A percentile compares a stretch with the other conserved stretches of the same genome.
Evolutionary conservation across 92 coral and sea anemone species (phyloP).

Genomic region (Phenganax subtilis): DNA sequence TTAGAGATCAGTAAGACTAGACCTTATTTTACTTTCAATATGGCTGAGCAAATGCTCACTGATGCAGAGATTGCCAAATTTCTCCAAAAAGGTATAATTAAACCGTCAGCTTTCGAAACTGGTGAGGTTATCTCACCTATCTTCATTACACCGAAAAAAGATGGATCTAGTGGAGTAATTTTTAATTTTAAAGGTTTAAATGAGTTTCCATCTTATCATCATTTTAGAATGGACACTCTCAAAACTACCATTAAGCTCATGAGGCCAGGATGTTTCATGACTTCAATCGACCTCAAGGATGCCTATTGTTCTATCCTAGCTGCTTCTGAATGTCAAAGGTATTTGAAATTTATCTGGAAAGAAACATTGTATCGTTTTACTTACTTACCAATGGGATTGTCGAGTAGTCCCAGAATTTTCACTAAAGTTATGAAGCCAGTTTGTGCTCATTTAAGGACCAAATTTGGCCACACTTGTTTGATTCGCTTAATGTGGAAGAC

Average conservation of each 20-base stretch:
- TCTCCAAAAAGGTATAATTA: constrained; percentile 48
- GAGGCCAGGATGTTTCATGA: constrained; percentile 45
- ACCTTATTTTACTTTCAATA: constrained; percentile 22
- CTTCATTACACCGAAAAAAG: constrained; percentile 47
- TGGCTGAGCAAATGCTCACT: constrained; percentile 41
- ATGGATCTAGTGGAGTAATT: constrained; percentile 46
- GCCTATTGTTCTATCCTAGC: constrained; percentile 55
- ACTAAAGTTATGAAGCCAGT: constrained; percentile 47
- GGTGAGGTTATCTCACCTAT: constrained; percentile 54
- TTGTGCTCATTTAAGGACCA: constrained; percentile 41
- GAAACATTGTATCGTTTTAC: constrained; percentile 44
- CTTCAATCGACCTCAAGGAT: constrained; percentile 50
- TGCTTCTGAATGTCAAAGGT: constrained; percentile 47
- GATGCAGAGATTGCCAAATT: constrained; percentile 46
- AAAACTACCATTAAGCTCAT: constrained; percentile 46
- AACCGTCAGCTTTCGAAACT: constrained; percentile 20
- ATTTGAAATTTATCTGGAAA: constrained; percentile 48
- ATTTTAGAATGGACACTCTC: constrained; percentile 52
- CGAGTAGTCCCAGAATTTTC: constrained; percentile 46
- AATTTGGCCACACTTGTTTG: constrained; percentile 54
- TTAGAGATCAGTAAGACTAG: constrained; percentile 21
- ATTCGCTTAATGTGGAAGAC: constrained; percentile 39
- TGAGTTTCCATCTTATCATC: constrained; percentile 41
- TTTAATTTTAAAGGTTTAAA: constrained; percentile 47
- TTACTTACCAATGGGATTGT: constrained; percentile 53